phyloP scores from a whole-genome alignment of 2,797 vertebrate species.

The Gouania willdenowi region DNA sequence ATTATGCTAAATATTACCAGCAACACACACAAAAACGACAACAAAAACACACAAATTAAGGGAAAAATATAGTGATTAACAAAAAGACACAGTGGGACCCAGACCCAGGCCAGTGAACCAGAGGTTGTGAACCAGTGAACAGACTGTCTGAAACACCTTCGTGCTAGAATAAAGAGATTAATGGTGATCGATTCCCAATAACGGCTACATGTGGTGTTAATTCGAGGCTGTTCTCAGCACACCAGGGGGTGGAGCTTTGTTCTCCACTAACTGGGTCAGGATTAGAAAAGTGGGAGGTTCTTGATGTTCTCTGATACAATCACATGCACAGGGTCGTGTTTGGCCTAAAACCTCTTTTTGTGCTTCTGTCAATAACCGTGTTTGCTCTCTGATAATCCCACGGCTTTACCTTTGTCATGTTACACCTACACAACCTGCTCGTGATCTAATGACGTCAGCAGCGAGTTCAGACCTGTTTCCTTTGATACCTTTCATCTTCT shows the following conservation, averaged over 20 bases:
- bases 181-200: conserved; percentile 34
- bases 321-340: conserved; percentile 52
- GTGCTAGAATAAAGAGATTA: conserved; percentile 50
- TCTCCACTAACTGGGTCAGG: conserved; percentile 59
- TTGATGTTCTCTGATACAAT: conserved; percentile 20
- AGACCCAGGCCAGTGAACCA: too few relatives aligned
- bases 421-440: conserved; percentile 76
- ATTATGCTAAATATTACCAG: too few relatives aligned
- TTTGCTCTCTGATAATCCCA: conserved; percentile 78
- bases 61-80: too few relatives aligned
- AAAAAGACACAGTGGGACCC: conserved; percentile 13
- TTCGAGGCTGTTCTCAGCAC: conserved; percentile 42
- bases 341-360: conserved; percentile 81
- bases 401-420: conserved; percentile 72
- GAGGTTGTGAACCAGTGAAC: too few relatives aligned
- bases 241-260: conserved; percentile 36
- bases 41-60: too few relatives aligned
- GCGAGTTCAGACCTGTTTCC: conserved; percentile 72
- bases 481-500: too few relatives aligned
- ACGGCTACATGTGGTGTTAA: conserved; percentile 44
- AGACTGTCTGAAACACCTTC: conserved; percentile 57
- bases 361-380: conserved; percentile 80
- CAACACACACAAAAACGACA: too few relatives aligned
- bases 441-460: conserved; percentile 72
- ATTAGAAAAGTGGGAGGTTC: conserved; percentile 50